Evolutionary conservation across 1,140 invertebrate genomes (phyloP).

Genomic region (Chironomus tepperi): DNA sequence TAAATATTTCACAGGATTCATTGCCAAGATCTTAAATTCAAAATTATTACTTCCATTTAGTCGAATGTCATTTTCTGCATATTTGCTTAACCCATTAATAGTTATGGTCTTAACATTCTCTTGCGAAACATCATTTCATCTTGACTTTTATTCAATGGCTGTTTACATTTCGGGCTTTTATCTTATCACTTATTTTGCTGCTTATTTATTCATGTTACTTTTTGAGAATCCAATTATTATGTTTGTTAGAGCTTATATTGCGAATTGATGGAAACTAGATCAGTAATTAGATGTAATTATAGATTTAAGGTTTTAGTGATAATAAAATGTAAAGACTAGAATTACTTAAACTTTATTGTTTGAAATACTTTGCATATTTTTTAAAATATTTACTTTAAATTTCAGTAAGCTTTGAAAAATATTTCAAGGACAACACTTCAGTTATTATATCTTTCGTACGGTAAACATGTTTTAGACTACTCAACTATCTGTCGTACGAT

Average conservation of each 20-base stretch:
- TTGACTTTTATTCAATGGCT: not conserved
- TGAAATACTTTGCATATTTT: too few relatives aligned
- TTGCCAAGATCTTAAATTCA: not conserved
- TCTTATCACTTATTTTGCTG: not conserved
- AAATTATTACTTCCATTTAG: not conserved
- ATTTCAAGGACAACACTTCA: too few relatives aligned
- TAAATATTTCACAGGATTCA: not conserved
- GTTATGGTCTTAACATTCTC: not conserved
- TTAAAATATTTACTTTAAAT: too few relatives aligned
- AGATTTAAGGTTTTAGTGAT: too few relatives aligned
- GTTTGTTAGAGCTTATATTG: not conserved
- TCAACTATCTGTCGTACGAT: too few relatives aligned
- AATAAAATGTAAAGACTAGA: too few relatives aligned
- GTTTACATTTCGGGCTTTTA: not conserved
- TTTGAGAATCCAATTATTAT: constrained; percentile 17
- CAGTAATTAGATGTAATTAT: too few relatives aligned
- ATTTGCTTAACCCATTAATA: not conserved
- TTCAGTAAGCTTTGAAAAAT: too few relatives aligned
- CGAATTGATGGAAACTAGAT: not conserved
- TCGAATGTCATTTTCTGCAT: constrained; percentile 17
- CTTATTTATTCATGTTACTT: not conserved
- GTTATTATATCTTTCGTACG: too few relatives aligned
- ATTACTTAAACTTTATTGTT: too few relatives aligned
- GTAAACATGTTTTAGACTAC: too few relatives aligned
- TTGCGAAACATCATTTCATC: not conserved